These are phyloP conservation scores for Phoenicopterus ruber DNA, from an alignment of 2,113 vertebrate species.

Conservation along the genomic window DNA sequence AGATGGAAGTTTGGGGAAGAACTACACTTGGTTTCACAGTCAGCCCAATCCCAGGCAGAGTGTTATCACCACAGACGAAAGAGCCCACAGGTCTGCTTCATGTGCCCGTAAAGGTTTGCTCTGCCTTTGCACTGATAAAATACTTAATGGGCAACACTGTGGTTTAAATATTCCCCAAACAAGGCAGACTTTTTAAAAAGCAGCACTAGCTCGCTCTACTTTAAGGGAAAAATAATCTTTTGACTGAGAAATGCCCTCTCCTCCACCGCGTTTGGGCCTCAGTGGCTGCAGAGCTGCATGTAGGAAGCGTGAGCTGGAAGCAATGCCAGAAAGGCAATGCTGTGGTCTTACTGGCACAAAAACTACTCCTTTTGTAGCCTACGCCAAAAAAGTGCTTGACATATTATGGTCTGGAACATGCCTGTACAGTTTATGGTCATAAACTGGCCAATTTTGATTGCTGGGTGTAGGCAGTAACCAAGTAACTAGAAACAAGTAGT, in stretches of 20 bases:
- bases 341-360: rapidly evolving
- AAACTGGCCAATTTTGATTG: neutral
- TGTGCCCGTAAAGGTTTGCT: neutral
- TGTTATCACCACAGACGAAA: neutral
- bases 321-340: neutral
- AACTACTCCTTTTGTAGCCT: neutral
- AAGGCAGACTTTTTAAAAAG: neutral
- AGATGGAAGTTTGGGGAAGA: neutral
- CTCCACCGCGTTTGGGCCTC: neutral
- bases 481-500: neutral
- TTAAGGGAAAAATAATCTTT: neutral
- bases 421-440: neutral
- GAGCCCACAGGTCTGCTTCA: neutral
- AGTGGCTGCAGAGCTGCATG: neutral
- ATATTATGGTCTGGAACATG: neutral
- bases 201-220: neutral
- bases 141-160: neutral
- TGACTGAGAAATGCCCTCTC: neutral
- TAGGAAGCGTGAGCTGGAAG: neutral
- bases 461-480: neutral
- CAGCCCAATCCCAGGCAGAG: neutral
- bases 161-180: neutral
- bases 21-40: neutral
- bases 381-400: rapidly evolving
- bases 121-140: neutral